Evolutionary conservation across 2,113 vertebrate species (phyloP), one percentile per base, ranked within the genome.

Genomic region (Catharus bicknelli): DNA sequence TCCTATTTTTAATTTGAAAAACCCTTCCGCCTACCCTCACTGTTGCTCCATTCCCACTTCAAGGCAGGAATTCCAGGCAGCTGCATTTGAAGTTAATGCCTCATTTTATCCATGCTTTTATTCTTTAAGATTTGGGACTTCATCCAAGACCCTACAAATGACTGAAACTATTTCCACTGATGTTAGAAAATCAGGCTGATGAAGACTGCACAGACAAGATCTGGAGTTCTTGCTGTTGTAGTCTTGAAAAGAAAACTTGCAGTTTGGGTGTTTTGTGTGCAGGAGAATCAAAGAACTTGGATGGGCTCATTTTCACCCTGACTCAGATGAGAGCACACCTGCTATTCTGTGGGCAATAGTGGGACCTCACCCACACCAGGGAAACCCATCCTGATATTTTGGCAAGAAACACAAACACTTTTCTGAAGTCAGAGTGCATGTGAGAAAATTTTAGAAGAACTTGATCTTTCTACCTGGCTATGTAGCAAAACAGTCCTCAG

Each of bases 51-150:
- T 83, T 61, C 43, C 72, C 51, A 90, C 94, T 96, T 95, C 90
- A 91, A 95, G 93, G 80, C 54, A 81, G 86, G 84, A 92, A 64
- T 96, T 96, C 62, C 84, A 93, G 91, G 55, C 55, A 88, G 82
- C 81, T 94, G 80, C 62, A 55, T 83, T 83, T 93, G 78, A 95
- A 93, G 75, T 53, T 77, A 91, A 96, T 94, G 88, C 51, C 57
- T 91, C 9, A 0, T 78, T 91, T 96, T 90, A 76, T 78, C 66
- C 76, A 76, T 86, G 77, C 66, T 94, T 90, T 94, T 82, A 45
- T 72, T 86, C 88, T 88, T 89, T 47, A 83, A 84, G 43, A 50
- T 72, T 16, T 90, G 83, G 77, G 77, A 88, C 62, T 86, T 84
- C 74, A 58, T 90, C 83, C 83, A 90, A 82, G 77, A 74, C 61